phyloP scores from a whole-genome alignment of 2,888 invertebrate genomes.

The Calephelis perditalis region DNA sequence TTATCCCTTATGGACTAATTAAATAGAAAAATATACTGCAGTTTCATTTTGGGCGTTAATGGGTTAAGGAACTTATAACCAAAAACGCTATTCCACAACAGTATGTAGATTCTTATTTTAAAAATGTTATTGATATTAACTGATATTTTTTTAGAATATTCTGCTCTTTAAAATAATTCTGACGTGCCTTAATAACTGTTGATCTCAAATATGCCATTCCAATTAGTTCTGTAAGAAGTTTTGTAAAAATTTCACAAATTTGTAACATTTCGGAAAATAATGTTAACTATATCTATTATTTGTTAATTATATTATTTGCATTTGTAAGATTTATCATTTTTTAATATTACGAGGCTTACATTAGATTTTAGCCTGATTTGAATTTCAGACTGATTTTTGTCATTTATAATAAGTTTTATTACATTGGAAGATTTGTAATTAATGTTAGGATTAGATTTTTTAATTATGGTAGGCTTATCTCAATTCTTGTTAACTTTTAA shows the following conservation, averaged over 20 bases:
- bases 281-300: background rate
- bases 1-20: no score
- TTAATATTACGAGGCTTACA: slow-evolving; percentile 1
- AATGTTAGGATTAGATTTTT: background rate
- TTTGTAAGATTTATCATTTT: background rate
- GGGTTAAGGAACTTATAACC: slow-evolving; percentile 5
- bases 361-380: background rate
- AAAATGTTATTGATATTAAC: slow-evolving; percentile 1
- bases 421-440: background rate
- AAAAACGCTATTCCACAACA: slow-evolving; percentile 5
- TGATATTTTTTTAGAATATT: no score
- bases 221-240: slow-evolving; percentile 3
- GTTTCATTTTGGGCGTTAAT: no score
- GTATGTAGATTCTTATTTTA: slow-evolving; percentile 4
- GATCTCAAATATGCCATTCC: background rate
- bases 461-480: background rate
- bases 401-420: background rate
- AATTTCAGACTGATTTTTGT: slow-evolving; percentile 1
- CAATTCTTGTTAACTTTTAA: slow-evolving; percentile 1
- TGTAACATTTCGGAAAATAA: background rate
- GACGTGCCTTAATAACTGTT: background rate
- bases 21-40: no score
- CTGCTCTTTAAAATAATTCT: slow-evolving; percentile 6
- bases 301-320: background rate
- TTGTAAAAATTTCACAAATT: background rate